Percentiles rank a stretch among this genome's conserved stretches.
phyloP scores from a whole-genome alignment of 2,113 vertebrate genomes.

The Dasyurus viverrinus region DNA sequence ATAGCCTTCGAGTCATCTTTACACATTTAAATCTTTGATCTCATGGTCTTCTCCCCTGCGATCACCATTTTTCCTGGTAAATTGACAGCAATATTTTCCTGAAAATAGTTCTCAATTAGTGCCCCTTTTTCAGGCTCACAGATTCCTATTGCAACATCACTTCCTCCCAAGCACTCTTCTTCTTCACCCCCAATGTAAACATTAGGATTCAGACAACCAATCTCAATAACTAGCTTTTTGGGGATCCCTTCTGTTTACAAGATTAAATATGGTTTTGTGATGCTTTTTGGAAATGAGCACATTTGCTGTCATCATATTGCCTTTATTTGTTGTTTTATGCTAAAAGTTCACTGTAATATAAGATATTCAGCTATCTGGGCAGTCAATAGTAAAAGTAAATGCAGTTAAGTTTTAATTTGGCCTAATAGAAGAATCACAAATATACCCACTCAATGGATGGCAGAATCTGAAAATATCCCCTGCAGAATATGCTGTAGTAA shows the following conservation, averaged over 20 bases:
- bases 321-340: slow-evolving; percentile 36
- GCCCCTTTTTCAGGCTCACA: not conserved
- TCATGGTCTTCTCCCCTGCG: not conserved
- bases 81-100: not conserved
- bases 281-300: slow-evolving; percentile 25
- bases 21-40: not conserved
- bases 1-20: not conserved
- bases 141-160: not conserved
- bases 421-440: slow-evolving; percentile 55
- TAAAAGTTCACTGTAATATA: slow-evolving; percentile 53
- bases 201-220: not conserved
- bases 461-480: slow-evolving; percentile 59
- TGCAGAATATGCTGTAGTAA: slow-evolving; percentile 51
- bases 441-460: slow-evolving; percentile 24
- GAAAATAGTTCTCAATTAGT: not conserved
- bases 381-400: slow-evolving; percentile 15
- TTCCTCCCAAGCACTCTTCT: not conserved
- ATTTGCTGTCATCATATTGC: not conserved
- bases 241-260: not conserved
- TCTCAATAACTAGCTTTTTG: not conserved
- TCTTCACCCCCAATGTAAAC: not conserved
- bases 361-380: slow-evolving; percentile 30
- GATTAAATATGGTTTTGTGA: not conserved
- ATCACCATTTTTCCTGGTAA: not conserved
- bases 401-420: slow-evolving; percentile 49